Evolutionary conservation across 2,113 vertebrate species (phyloP).

Genomic region (Halcyon senegalensis): DNA sequence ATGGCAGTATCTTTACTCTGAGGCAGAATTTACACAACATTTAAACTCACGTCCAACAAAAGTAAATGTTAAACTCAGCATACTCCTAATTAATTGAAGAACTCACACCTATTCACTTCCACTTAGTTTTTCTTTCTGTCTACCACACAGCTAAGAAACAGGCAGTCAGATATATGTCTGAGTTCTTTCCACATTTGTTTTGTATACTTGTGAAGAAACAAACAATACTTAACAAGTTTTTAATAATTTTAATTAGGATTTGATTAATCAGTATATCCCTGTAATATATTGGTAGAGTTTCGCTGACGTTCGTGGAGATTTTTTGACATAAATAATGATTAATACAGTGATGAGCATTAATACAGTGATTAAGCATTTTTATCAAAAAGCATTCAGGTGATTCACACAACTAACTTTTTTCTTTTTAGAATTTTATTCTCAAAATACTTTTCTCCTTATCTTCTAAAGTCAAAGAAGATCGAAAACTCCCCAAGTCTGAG

Average conservation of each 20-base stretch:
- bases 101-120: not conserved
- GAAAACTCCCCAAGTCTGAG: not conserved
- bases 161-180: not conserved
- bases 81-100: not conserved
- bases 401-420: not conserved
- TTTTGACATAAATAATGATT: not conserved
- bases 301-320: fast-evolving
- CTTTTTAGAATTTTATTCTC: not conserved
- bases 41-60: not conserved
- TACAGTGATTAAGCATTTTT: not conserved
- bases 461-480: not conserved
- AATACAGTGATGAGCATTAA: not conserved
- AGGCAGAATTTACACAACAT: not conserved
- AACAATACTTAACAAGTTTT: not conserved
- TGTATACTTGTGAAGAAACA: not conserved
- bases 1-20: not conserved
- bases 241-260: not conserved
- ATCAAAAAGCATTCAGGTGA: not conserved
- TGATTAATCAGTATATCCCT: not conserved
- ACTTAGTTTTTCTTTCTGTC: not conserved
- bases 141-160: not conserved
- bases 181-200: not conserved
- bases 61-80: not conserved
- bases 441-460: not conserved
- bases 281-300: not conserved